phyloP scores from a whole-genome alignment of 2,888 invertebrate species.

The Cephus nigrinus region DNA sequence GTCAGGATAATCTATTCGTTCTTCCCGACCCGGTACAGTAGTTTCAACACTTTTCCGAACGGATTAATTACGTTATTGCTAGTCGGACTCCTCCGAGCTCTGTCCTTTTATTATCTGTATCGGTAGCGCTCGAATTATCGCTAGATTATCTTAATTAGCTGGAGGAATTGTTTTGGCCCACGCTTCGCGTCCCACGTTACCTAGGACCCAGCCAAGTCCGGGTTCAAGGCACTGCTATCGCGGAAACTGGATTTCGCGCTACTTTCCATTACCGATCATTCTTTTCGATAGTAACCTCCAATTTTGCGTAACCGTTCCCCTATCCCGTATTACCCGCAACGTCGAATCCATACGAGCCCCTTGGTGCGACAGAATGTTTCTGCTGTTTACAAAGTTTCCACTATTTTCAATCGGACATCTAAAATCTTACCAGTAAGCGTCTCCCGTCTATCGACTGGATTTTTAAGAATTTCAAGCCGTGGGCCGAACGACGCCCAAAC shows the following conservation, averaged over 20 bases:
- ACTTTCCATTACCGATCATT: background rate
- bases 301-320: background rate
- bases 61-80: background rate
- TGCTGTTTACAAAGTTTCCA: background rate
- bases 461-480: background rate
- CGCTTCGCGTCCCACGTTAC: slow-evolving; percentile 38
- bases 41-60: background rate
- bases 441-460: background rate
- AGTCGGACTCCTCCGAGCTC: background rate
- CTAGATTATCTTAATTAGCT: slow-evolving; percentile 62
- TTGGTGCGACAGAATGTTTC: background rate
- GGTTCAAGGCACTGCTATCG: slow-evolving; percentile 10
- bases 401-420: background rate
- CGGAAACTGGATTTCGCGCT: slow-evolving; percentile 9
- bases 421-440: background rate
- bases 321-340: background rate
- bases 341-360: background rate
- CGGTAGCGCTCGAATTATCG: slow-evolving; percentile 41
- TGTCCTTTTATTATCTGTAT: background rate
- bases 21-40: background rate
- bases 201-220: slow-evolving; percentile 22
- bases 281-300: background rate
- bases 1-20: background rate
- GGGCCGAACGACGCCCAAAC: background rate
- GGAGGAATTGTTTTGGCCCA: slow-evolving; percentile 58